Evolutionary conservation across 30 jellyfish, hydroid and myxozoan genomes (phyloP), one percentile per base, ranked within the genome.

Genomic region (Nemopilema nomurai): DNA sequence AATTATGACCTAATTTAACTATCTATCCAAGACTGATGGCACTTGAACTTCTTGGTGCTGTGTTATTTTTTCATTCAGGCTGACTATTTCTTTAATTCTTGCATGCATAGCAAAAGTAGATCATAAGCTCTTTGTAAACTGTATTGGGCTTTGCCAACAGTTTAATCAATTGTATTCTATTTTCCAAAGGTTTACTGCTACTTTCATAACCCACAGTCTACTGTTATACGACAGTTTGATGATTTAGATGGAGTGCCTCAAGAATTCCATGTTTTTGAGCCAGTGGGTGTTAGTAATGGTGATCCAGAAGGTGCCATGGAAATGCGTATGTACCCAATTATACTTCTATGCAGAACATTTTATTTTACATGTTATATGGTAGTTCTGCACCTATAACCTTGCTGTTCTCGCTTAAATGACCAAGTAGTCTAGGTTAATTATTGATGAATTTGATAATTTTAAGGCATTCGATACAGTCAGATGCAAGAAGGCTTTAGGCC

Each of bases 251-350:
- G 90, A 23, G 53, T 57, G 18, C 82, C 92, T 20, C 87, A 84
- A 67, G 92, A 84, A 20, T 62, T 79, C 75, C 57, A 84, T 51
- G 81, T 84, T n/a, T 49, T 57, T n/a, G 67, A 65, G 4, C 92
- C 92, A 18, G 87, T 63, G 21, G 87, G 69, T n/a, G 87, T 84
- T 71, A 69, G 77, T 25, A 87, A 87, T 49, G 96, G 96, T 26
- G 96, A 87, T 71, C 96, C 96, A 18, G 96, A 87, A 62, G 96
- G 96, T 19, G 96, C 96, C 31, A 87, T 87, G 96, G 90, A 71
- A 53, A 87, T 87, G 96, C 96, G 96, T 87, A 52, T 67, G 96
- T 50, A 8, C 21, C 32, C n/a, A n/a, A n/a, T n/a, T n/a, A n/a
- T n/a, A n/a, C n/a, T n/a, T n/a, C n/a, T n/a, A n/a, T n/a, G 4